Conservation (phyloP, 2,888 invertebrate genomes). For the Autographa pulchrina region DNA sequence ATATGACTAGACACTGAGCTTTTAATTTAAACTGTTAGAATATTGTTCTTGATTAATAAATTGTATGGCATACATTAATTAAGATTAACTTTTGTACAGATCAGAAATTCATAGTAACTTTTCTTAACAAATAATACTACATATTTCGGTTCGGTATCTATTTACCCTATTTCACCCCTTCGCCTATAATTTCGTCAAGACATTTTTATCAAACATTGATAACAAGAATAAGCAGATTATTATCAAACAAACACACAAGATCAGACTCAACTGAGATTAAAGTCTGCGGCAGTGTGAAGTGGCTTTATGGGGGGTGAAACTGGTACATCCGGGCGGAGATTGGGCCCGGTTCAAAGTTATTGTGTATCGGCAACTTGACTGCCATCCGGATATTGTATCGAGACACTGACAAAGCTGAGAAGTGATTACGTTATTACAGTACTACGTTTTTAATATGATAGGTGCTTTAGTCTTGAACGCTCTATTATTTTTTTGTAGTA, state of each 20-base stretch:
- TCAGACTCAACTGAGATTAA: constrained; percentile 48
- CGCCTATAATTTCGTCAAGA: no score
- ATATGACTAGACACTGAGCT: no score
- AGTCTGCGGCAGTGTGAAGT: constrained; percentile 48
- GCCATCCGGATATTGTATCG: constrained; percentile 59
- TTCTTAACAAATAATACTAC: no score
- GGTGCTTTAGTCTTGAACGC: no score
- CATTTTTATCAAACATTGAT: neutral
- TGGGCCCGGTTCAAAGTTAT: constrained; percentile 61
- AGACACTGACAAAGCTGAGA: constrained; percentile 56
- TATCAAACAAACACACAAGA: constrained; percentile 25
- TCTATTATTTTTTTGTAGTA: no score
- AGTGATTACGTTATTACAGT: constrained; percentile 52
- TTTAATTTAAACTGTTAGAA: no score
- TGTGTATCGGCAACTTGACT: constrained; percentile 60
- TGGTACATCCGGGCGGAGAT: constrained; percentile 66
- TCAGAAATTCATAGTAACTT: no score
- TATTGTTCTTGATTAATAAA: no score
- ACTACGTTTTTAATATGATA: neutral
- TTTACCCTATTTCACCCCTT: no score
- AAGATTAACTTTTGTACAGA: no score
- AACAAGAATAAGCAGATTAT: neutral
- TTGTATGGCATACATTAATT: no score
- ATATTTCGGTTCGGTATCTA: no score
- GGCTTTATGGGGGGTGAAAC: constrained; percentile 44